These are phyloP conservation scores for Anguilla rostrata DNA, from an alignment of 2,113 vertebrate genomes.

Conservation along the genomic window DNA sequence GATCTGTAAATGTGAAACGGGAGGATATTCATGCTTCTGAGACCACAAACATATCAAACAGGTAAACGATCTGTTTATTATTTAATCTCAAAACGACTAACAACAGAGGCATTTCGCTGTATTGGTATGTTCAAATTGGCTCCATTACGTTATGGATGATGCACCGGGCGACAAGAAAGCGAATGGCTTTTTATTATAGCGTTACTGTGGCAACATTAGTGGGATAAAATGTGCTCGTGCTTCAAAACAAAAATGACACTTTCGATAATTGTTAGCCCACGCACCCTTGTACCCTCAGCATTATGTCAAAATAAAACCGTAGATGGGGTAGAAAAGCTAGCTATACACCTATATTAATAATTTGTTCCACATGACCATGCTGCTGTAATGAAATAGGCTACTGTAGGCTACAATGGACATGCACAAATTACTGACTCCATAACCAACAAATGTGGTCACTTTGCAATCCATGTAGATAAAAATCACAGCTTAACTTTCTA, in stretches of 20 bases:
- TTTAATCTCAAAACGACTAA: not conserved
- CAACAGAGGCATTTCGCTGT: not conserved
- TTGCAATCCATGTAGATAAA: not conserved
- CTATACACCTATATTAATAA: not conserved
- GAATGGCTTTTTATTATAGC: slow-evolving; percentile 20
- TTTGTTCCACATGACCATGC: not conserved
- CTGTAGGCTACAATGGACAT: not conserved
- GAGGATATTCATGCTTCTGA: slow-evolving; percentile 62
- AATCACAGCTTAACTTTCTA: not conserved
- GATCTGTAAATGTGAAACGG: slow-evolving; percentile 32
- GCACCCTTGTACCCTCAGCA: not conserved
- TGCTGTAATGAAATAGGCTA: not conserved
- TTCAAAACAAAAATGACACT: not conserved
- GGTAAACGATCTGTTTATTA: slow-evolving; percentile 56
- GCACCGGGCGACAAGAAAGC: slow-evolving; percentile 27
- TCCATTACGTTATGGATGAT: slow-evolving; percentile 24
- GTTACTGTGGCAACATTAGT: slow-evolving; percentile 34
- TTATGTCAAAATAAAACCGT: not conserved
- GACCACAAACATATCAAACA: slow-evolving; percentile 56
- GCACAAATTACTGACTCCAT: not conserved
- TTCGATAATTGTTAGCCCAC: not conserved
- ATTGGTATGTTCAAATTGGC: slow-evolving; percentile 9
- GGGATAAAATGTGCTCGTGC: not conserved
- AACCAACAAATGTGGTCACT: not conserved
- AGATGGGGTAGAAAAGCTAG: not conserved